Evolutionary conservation across 1,140 invertebrate genomes (phyloP).

Genomic region (Cryptotermes secundus): DNA sequence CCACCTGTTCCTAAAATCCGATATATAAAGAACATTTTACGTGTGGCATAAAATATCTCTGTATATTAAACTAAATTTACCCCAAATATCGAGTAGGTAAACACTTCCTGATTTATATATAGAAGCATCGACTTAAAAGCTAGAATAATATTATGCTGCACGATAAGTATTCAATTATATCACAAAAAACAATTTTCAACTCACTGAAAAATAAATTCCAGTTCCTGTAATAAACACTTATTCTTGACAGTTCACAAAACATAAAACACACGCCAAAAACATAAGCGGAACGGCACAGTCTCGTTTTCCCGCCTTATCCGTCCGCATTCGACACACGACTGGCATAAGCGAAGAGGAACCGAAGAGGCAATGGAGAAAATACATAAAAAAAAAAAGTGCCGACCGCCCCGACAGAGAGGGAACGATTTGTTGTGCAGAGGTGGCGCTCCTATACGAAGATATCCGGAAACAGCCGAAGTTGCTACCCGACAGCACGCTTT

Average conservation of each 20-base stretch:
- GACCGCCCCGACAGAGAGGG: neutral
- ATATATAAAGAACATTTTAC: too few relatives aligned
- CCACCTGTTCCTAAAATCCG: too few relatives aligned
- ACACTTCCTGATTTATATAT: too few relatives aligned
- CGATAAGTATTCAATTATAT: too few relatives aligned
- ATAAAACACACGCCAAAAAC: neutral
- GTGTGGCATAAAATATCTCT: too few relatives aligned
- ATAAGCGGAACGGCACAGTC: neutral
- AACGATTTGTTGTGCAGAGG: neutral
- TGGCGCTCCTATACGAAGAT: neutral
- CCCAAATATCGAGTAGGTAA: too few relatives aligned
- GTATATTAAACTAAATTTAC: too few relatives aligned
- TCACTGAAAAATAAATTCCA: neutral
- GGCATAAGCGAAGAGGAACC: neutral
- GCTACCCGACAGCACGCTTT: too few relatives aligned
- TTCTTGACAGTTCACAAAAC: neutral
- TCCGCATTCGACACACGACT: constrained; percentile 13
- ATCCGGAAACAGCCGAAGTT: neutral
- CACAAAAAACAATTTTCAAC: neutral
- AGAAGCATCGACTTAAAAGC: too few relatives aligned
- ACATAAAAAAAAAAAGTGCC: neutral
- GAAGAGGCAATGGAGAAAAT: constrained; percentile 4
- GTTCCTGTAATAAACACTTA: neutral
- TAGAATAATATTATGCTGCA: too few relatives aligned
- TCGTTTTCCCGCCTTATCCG: neutral